phyloP scores from a whole-genome alignment of 2,888 invertebrate species.

The Euspilapteryx auroguttella region DNA sequence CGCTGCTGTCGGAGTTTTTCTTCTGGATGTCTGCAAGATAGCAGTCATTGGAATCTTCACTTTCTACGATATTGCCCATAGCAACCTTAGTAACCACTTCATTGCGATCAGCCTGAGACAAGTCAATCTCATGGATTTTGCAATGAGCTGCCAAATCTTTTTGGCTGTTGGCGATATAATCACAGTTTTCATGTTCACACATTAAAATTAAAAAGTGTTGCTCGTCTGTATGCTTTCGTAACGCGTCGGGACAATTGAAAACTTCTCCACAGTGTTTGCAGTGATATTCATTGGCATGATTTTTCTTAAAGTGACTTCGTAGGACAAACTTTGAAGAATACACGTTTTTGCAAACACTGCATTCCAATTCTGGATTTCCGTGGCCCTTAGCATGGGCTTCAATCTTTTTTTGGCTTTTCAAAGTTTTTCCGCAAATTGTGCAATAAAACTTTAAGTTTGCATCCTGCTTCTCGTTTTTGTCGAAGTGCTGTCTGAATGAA shows the following conservation, averaged over 20 bases:
- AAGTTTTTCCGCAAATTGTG: slow-evolving; percentile 29
- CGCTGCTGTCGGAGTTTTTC: slow-evolving; percentile 4
- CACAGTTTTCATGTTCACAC: slow-evolving; percentile 19
- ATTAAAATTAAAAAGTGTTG: slow-evolving; percentile 24
- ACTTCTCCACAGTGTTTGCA: slow-evolving; percentile 28
- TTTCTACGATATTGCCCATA: slow-evolving; percentile 1
- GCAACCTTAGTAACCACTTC: not conserved
- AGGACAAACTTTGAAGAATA: slow-evolving; percentile 45
- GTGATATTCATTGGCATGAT: slow-evolving; percentile 27
- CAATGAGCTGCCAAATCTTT: slow-evolving; percentile 17
- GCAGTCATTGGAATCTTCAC: slow-evolving; percentile 2
- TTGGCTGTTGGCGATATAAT: slow-evolving; percentile 15
- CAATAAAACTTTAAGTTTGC: slow-evolving; percentile 24
- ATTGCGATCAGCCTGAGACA: too few species aligned
- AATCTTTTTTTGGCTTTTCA: slow-evolving; percentile 34
- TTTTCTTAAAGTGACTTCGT: slow-evolving; percentile 33
- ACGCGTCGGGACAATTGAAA: slow-evolving; percentile 17
- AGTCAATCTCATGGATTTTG: slow-evolving; percentile 10
- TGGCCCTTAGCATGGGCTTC: slow-evolving; percentile 36
- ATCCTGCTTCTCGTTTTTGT: slow-evolving; percentile 10
- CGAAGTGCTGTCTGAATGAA: slow-evolving; percentile 32
- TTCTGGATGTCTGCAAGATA: slow-evolving; percentile 6
- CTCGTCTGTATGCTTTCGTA: slow-evolving; percentile 22
- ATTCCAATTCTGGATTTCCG: slow-evolving; percentile 46
- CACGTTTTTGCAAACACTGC: slow-evolving; percentile 40